Evolutionary conservation across 1,140 invertebrate species (phyloP), one percentile per base, ranked within the genome.

Genomic region (Musca domestica): DNA sequence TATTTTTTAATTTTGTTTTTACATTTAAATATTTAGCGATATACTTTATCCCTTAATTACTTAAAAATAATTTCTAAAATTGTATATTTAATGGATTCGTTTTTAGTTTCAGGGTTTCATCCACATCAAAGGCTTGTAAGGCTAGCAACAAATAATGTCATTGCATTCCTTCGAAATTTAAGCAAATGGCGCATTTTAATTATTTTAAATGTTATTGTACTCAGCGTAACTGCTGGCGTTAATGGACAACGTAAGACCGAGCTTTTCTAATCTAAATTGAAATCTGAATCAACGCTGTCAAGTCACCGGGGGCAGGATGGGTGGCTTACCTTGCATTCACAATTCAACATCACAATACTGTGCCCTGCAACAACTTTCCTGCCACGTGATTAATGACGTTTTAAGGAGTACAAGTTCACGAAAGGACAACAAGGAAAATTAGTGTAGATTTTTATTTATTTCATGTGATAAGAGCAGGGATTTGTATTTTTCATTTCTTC

Each of bases 371-470:
- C 9, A 56, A 23, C 25, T 56, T 56, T 19, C 27, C 25, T 56
- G 14, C 23, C 52, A 56, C 25, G 25, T 56, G 52, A 56, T 56
- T 56, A 56, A 56, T 56, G 52, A 56, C 52, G 23, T 56, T 56
- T 56, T 56, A 56, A 56, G 52, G 23, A 56, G 52, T 56, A 56
- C 23, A n/a, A 27, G 23, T 27, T 12, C 23, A 14, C 23, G 15
- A 23, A 56, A 41, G 34, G 34, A 56, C 52, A 56, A 56, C 22
- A 27, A 56, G 52, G 52, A 56, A 56, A 56, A 56, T 56, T 56
- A 56, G 52, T 27, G 23, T 27, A 56, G 14, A 56, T 56, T 23
- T 23, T 56, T 56, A 27, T 56, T 56, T 56, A 27, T 56, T 27
- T 20, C n/a, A 27, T 56, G 52, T 56, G 52, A 56, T 56, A 56